Percentiles rank a stretch among this genome's conserved stretches.
These are phyloP conservation scores for Escarpia spicata DNA, from an alignment of 2,888 invertebrate species.

Conservation along the genomic window DNA sequence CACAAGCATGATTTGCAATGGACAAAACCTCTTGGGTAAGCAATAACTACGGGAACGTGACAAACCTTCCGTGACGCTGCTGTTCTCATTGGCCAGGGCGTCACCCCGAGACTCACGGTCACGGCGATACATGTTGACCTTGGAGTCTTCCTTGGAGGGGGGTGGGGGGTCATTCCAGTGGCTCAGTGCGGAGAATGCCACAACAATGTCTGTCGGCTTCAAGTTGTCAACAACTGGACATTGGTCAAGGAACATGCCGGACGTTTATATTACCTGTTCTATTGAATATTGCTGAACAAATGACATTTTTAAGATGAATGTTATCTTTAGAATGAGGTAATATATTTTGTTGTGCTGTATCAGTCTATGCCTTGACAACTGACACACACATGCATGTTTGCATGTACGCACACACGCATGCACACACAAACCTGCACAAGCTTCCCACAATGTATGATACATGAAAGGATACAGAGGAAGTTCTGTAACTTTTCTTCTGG, in stretches of 20 bases:
- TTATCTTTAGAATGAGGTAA: too few relatives aligned
- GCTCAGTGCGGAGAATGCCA: constrained; percentile 60
- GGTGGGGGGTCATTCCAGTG: constrained; percentile 61
- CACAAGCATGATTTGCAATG: too few relatives aligned
- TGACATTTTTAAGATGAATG: too few relatives aligned
- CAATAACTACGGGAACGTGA: background rate
- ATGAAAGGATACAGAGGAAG: constrained; percentile 23
- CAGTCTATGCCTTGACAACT: too few relatives aligned
- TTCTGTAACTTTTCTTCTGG: constrained; percentile 22
- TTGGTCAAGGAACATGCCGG: constrained; percentile 32
- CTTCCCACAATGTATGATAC: too few relatives aligned
- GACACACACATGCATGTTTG: too few relatives aligned
- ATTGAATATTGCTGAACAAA: too few relatives aligned
- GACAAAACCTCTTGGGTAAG: background rate
- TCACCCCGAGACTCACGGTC: background rate
- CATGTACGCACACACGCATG: too few relatives aligned
- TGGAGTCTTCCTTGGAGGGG: constrained; percentile 54
- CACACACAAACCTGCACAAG: too few relatives aligned
- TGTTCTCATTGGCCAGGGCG: constrained; percentile 33
- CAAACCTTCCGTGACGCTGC: constrained; percentile 23
- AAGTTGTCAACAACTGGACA: constrained; percentile 62
- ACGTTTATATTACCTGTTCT: background rate
- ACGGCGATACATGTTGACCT: constrained; percentile 44
- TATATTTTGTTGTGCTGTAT: too few relatives aligned
- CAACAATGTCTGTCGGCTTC: constrained; percentile 62